phyloP scores from a whole-genome alignment of 2,113 vertebrate species.

The Saguinus midas region DNA sequence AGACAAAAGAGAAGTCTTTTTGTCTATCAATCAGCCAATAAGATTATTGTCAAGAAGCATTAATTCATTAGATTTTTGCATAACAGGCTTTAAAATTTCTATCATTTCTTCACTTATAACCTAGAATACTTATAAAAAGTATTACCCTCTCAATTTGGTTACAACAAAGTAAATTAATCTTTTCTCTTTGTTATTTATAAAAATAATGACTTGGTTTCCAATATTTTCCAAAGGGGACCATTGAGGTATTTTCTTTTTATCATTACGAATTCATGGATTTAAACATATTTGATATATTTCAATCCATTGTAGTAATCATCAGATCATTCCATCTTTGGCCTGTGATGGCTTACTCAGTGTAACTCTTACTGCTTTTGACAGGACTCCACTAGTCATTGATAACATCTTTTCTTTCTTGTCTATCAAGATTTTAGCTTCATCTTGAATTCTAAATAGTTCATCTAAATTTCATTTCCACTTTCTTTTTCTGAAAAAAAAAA shows the following conservation, averaged over 20 bases:
- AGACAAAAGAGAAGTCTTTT: background rate
- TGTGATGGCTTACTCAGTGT: background rate
- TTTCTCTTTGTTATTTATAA: constrained; percentile 20
- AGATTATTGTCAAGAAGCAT: background rate
- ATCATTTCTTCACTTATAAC: constrained; percentile 32
- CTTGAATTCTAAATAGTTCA: constrained; percentile 17
- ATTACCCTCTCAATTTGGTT: background rate
- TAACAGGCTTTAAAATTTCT: constrained; percentile 19
- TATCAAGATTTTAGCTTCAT: background rate
- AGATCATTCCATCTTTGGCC: background rate
- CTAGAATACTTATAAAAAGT: background rate
- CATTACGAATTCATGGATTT: background rate
- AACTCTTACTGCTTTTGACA: constrained; percentile 42
- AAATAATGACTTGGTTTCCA: background rate
- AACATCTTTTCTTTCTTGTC: constrained; percentile 20
- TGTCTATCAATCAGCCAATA: background rate
- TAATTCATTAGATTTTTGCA: constrained; percentile 23
- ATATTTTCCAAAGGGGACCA: constrained; percentile 25
- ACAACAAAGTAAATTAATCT: background rate
- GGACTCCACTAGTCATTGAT: background rate
- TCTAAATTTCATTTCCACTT: background rate
- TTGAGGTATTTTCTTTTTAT: constrained; percentile 7
- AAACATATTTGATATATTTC: background rate
- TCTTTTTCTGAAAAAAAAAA: background rate
- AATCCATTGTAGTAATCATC: background rate